Base-by-base conservation (phyloP, 2,888 invertebrate genomes). In the Dendrolimus pini region DNA sequence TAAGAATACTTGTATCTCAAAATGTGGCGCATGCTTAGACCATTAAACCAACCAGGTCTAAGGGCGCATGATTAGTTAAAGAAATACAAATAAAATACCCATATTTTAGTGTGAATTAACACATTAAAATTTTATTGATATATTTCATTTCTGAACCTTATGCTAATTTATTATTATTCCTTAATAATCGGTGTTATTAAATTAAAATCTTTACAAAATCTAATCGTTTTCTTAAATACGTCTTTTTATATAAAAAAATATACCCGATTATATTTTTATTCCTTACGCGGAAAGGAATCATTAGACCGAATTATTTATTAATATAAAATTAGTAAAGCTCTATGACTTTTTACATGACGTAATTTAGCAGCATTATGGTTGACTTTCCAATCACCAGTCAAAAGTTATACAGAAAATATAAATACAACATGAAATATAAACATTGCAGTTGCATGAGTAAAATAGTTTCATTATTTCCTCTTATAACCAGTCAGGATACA, bases 241-340 rank as follows among this genome's bases (percentile, higher is more conserved):
- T 30, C 30, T 30, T 30, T 30, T 30, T 30, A 18, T 30, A 30
- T 6, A 30, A 30, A 30, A 30, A 30, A 30, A 30, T 30, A 60
- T 66, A 66, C 64, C 66, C 69, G 68, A 72, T 65, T 69, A 64
- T 64, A 61, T 64, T 72, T 66, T 68, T 69, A 68, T 67, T 75
- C 63, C 70, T 74, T 76, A 77, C 70, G 77, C 58, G 77, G 83
- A 82, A 83, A 82, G 81, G 83, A 82, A 74, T 80, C 30, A 30
- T 30, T 30, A 70, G 62, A 60, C 58, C 59, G 57, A 54, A 41
- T 54, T 54, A 72, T 66, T 74, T 71, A 71, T 75, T 75, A 74
- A 68, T 72, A 74, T 86, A 79, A 79, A 80, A 85, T 90, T 89
- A 89, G 87, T 89, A 89, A 86, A 89, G 85, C 89, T 88, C 72